These are phyloP conservation scores for Tachuris rubrigastra DNA, from an alignment of 2,113 vertebrate genomes.

Conservation along the genomic window DNA sequence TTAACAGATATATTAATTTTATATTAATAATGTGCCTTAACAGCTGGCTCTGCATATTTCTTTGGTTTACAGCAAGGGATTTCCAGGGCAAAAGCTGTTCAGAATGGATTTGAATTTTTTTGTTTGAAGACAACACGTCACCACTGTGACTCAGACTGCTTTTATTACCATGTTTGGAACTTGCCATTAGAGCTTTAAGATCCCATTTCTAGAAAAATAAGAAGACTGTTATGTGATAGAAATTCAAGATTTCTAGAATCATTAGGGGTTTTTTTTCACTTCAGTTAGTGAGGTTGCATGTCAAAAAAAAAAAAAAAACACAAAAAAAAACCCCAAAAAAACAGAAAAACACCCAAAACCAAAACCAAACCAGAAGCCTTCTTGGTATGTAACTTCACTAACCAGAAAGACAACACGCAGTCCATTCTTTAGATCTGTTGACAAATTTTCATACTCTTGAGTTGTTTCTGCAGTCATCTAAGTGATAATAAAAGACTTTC, in stretches of 20 bases:
- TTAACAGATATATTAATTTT: neutral
- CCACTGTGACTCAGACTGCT: neutral
- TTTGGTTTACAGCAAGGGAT: neutral
- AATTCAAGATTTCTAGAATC: neutral
- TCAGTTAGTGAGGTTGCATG: neutral
- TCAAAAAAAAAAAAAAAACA: neutral
- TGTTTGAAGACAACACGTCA: neutral
- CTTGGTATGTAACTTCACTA: neutral
- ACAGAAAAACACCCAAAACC: neutral
- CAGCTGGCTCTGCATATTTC: conserved; percentile 1
- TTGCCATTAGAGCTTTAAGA: conserved; percentile 25
- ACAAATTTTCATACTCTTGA: neutral
- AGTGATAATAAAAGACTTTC: neutral
- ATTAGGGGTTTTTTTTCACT: neutral
- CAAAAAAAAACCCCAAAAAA: neutral
- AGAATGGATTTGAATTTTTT: conserved; percentile 5
- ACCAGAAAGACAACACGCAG: neutral
- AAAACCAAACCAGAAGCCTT: neutral
- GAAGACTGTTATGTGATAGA: neutral
- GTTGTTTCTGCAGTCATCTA: neutral
- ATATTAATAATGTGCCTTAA: neutral
- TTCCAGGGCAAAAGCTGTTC: neutral
- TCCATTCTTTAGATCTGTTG: neutral
- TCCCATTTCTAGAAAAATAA: neutral
- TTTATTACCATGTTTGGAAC: conserved; percentile 17